phyloP scores from a whole-genome alignment of 1,140 invertebrate genomes.

The Leptinotarsa defecta region DNA sequence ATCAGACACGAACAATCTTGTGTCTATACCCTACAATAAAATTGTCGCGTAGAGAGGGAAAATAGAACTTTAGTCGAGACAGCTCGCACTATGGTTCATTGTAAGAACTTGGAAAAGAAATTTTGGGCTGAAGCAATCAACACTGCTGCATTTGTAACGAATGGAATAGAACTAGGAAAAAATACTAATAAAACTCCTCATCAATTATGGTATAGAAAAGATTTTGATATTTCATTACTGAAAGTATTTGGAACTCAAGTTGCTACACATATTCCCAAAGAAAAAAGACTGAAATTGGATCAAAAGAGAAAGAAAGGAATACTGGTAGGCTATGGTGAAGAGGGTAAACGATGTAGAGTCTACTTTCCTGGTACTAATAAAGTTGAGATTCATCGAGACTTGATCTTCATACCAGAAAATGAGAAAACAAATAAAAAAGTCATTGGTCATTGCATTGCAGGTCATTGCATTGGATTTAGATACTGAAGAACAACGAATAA shows the following conservation, averaged over 20 bases:
- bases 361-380: conserved; percentile 15
- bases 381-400: not conserved
- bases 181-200: not conserved
- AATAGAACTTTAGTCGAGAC: conserved; percentile 56
- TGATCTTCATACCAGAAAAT: conserved; percentile 8
- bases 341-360: conserved; percentile 18
- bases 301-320: conserved; percentile 25
- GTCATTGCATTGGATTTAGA: not conserved
- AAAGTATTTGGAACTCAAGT: not conserved
- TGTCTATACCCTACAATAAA: conserved; percentile 59
- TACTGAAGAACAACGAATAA: not conserved
- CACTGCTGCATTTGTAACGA: not conserved
- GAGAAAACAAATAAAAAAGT: not conserved
- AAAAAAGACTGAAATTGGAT: conserved; percentile 15
- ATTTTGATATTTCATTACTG: not conserved
- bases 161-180: not conserved
- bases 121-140: not conserved
- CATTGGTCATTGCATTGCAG: too few relatives aligned
- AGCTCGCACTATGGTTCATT: conserved; percentile 50
- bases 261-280: conserved; percentile 17
- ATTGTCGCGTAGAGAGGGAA: conserved; percentile 56
- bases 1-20: conserved; percentile 38
- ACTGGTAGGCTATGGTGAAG: conserved; percentile 20
- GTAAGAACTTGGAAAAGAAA: not conserved
- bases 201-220: not conserved